Evolutionary conservation across 2,888 invertebrate species (phyloP).

Genomic region (Eupeodes luniger): DNA sequence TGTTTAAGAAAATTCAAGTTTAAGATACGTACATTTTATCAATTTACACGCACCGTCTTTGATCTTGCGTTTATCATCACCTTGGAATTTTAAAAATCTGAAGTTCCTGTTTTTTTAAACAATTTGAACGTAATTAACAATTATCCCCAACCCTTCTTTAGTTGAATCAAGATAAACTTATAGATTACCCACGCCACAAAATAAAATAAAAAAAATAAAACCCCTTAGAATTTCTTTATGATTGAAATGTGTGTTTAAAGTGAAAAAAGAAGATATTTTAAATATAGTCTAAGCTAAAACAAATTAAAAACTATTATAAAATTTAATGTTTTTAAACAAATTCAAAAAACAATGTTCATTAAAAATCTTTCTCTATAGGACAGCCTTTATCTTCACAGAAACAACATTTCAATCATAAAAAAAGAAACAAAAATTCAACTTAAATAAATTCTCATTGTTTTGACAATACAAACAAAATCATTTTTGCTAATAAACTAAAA

Average conservation of each 20-base stretch:
- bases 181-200: neutral
- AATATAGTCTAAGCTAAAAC: conserved; percentile 42
- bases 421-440: conserved; percentile 34
- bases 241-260: conserved; percentile 84
- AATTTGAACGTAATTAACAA: no score
- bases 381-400: conserved; percentile 85
- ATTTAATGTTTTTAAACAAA: neutral
- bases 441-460: conserved; percentile 47
- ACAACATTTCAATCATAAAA: conserved; percentile 85
- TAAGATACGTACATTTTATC: no score
- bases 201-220: neutral
- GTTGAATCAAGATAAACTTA: neutral
- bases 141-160: no score
- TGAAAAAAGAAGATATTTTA: conserved; percentile 77
- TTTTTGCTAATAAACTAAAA: conserved; percentile 29
- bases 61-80: no score
- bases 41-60: no score
- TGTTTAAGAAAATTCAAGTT: no score
- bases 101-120: no score
- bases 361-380: conserved; percentile 77
- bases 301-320: conserved; percentile 3
- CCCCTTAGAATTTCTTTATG: conserved; percentile 80
- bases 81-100: no score
- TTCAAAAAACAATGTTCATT: conserved; percentile 27
- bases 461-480: conserved; percentile 44